phyloP scores from a whole-genome alignment of 2,113 vertebrate genomes.

The Thunnus maccoyii region DNA sequence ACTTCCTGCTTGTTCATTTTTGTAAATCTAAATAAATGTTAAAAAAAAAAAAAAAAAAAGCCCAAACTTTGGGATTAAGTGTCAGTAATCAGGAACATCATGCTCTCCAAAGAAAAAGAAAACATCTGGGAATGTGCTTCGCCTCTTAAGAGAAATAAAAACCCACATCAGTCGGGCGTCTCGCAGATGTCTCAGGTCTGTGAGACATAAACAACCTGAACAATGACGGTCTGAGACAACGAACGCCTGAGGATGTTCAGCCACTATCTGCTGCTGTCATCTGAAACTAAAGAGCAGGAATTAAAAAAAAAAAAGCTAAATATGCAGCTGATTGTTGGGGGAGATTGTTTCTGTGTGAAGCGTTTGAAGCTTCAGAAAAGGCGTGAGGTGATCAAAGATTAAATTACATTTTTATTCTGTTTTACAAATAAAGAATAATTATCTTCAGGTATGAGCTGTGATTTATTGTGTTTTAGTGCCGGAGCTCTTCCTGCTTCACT shows the following conservation, averaged over 20 bases:
- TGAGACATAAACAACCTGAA: conserved; percentile 37
- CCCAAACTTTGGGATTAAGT: not conserved
- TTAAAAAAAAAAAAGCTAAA: not conserved
- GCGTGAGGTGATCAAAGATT: not conserved
- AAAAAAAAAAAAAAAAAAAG: too few species aligned
- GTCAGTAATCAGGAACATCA: not conserved
- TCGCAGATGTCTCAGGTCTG: not conserved
- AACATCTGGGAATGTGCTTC: conserved; percentile 8
- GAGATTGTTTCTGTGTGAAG: not conserved
- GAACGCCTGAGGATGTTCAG: conserved; percentile 5
- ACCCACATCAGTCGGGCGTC: conserved; percentile 40
- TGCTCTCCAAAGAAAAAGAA: not conserved
- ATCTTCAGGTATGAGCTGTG: too few species aligned
- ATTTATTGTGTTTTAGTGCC: too few species aligned
- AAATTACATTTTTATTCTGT: too few species aligned
- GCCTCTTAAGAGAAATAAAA: not conserved
- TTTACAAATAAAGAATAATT: too few species aligned
- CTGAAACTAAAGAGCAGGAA: not conserved
- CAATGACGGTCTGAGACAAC: not conserved
- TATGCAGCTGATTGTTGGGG: not conserved
- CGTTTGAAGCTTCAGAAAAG: not conserved
- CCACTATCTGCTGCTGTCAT: not conserved
- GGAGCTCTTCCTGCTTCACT: too few species aligned
- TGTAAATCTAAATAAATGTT: not conserved
- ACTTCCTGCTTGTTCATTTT: not conserved